Percentiles rank a stretch among this genome's conserved stretches.
These are phyloP conservation scores for Ciconia stormi DNA, from an alignment of 2,113 vertebrate species.

Conservation along the genomic window DNA sequence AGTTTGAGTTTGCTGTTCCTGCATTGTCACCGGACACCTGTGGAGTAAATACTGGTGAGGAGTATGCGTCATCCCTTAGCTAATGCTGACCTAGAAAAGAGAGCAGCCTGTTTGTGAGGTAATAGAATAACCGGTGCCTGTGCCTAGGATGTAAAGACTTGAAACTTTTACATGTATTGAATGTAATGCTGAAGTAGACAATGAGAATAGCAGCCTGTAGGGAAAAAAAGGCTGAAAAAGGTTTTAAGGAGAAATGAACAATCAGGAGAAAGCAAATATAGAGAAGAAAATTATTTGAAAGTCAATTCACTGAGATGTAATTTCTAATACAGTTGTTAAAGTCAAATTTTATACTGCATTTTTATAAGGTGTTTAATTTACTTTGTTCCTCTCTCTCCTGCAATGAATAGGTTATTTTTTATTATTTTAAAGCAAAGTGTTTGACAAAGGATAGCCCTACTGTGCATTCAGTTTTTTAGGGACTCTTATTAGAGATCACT, in stretches of 20 bases:
- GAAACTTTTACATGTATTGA: background rate
- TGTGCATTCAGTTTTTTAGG: background rate
- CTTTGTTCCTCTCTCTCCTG: background rate
- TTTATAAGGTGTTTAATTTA: background rate
- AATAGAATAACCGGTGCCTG: rapidly evolving
- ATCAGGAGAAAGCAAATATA: background rate
- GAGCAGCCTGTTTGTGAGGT: background rate
- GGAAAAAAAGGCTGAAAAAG: background rate
- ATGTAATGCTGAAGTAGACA: background rate
- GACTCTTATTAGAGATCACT: background rate
- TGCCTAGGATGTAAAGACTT: background rate
- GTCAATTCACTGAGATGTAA: background rate
- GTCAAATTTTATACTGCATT: background rate
- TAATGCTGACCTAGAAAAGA: background rate
- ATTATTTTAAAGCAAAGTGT: background rate
- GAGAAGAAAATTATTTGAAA: background rate
- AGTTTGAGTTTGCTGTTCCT: background rate
- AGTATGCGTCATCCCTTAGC: background rate
- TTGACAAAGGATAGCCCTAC: background rate
- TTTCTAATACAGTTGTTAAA: background rate
- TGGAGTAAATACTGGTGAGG: background rate
- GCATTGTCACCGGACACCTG: background rate
- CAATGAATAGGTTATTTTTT: background rate
- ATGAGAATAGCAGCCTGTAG: background rate
- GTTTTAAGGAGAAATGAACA: background rate